Base-by-base conservation (phyloP, 64 coral and sea anemone genomes). In the Stichodactyla helianthus region DNA sequence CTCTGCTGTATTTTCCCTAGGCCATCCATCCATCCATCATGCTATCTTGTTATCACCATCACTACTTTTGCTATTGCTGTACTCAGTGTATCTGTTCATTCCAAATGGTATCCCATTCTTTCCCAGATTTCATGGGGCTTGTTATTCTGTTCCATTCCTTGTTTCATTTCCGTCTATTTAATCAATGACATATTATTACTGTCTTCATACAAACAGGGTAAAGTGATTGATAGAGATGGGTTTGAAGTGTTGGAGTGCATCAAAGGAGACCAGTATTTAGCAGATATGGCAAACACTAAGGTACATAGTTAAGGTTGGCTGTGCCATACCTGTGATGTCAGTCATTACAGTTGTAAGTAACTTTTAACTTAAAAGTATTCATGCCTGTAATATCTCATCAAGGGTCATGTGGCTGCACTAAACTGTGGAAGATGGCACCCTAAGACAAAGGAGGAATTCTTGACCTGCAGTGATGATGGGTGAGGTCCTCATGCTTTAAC, bases 281-380 rank as follows among this genome's bases (percentile, higher is more conserved):
- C 93, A 59, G 96, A 98, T 14, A 98, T 98, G 96, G 90, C 90
- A 9, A 98, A 94, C 50, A 98, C 96, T n/a, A 98, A 98, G 79
- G 95, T 97, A 85, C 55, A 17, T 13, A 22, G 62, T 65, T n/a
- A 65, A 7, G 35, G 35, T 3, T 3, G 35, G 35, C 35, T 44
- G 35, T 44, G 4, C 35, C 35, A 44, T 44, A 65, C 62, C 62
- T 15, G 5, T 60, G 59, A 0, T 13, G 10, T 60, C 10, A 17
- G 14, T 13, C 2, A 17, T 15, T 60, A 60, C 58, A 1, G 13
- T 9, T 60, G 13, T 60, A 5, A 7, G n/a, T 8, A 68, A n/a
- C 4, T 6, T 6, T n/a, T n/a, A n/a, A n/a, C n/a, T n/a, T n/a
- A n/a, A n/a, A 68, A 70, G 20, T 25, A 70, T 20, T 7, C 19